Base-by-base conservation (phyloP, 2,888 invertebrate genomes). In the Drosophila sordidula region DNA sequence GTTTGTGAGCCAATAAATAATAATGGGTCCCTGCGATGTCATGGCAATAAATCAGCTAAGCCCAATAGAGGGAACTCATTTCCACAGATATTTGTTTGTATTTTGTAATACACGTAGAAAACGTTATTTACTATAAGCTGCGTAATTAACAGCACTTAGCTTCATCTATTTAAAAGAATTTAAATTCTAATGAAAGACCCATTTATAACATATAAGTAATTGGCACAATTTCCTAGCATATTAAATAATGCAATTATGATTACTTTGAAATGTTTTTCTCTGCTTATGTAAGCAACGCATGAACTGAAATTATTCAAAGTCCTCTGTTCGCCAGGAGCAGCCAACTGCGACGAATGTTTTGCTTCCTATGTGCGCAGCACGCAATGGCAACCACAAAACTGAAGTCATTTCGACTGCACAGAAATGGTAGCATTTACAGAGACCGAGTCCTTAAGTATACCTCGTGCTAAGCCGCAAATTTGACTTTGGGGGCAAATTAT, bases 311-410 rank as follows among this genome's bases (percentile, higher is more conserved):
- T 42, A 58, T 56, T 52, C 49, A 70, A 58, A 77, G 49, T 71
- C 71, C 79, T 67, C 82, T 61, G 67, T 70, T 64, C 52, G 52
- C 57, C 64, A 67, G 32, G 57, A 36, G 71, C 86, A 82, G 59
- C 73, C 73, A 70, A 86, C 70, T 83, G 80, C 72, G 65, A 86
- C 86, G 82, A 65, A 62, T 22, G 6, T 52, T 47, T 57, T 54
- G 54, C 70, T 82, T 85, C 86, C 86, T 86, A 65, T 74, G 63
- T 61, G 22, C n/a, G 49, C 22, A 36, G 52, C 70, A 76, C 63
- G 70, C 70, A 75, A 70, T 54, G 49, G 44, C 4, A 34, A 46
- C 5, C 39, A 26, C 25, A 51, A 42, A 46, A 39, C 32, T 32
- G 12, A 12, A 47, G 26, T 25, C 38, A 26, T n/a, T 54, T n/a